A percentile compares a stretch with the other conserved stretches of the same genome.
These are phyloP conservation scores for Drosophila insularis DNA, from an alignment of 1,140 invertebrate species.

Conservation along the genomic window DNA sequence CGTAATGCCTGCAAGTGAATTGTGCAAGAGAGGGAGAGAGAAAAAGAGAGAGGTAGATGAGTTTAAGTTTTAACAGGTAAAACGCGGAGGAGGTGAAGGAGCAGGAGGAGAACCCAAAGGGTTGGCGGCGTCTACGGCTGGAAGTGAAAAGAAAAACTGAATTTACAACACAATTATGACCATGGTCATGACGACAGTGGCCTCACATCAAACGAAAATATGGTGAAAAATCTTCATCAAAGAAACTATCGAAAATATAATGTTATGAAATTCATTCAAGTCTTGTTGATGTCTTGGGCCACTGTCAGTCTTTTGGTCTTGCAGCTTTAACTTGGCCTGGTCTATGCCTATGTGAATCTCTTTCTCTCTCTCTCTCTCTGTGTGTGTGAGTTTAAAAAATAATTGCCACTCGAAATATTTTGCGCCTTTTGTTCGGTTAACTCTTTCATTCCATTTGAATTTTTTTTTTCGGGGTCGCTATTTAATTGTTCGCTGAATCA, in stretches of 20 bases:
- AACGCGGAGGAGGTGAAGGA: background rate
- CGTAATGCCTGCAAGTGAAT: conserved; percentile 78
- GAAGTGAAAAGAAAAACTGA: conserved; percentile 28
- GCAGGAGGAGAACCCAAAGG: no score
- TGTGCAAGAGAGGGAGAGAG: conserved; percentile 26
- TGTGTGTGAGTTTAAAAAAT: conserved; percentile 63
- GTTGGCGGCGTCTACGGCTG: background rate
- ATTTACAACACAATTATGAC: conserved; percentile 57
- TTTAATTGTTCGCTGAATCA: conserved; percentile 77
- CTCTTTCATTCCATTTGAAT: conserved; percentile 66
- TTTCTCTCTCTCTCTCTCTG: background rate
- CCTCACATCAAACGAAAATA: background rate
- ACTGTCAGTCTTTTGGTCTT: conserved; percentile 18
- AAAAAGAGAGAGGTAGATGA: conserved; percentile 35
- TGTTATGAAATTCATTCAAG: background rate
- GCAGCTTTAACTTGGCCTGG: conserved; percentile 44
- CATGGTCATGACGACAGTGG: background rate
- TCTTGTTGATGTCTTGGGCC: background rate
- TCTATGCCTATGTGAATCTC: background rate
- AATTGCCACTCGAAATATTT: conserved; percentile 80
- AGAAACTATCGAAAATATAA: background rate
- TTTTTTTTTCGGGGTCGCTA: conserved; percentile 36
- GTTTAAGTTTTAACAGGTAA: conserved; percentile 10
- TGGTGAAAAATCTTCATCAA: background rate
- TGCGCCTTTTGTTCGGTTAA: conserved; percentile 64